These are phyloP conservation scores for Osedax fenrisi DNA, from an alignment of 2,888 invertebrate genomes.

Conservation along the genomic window DNA sequence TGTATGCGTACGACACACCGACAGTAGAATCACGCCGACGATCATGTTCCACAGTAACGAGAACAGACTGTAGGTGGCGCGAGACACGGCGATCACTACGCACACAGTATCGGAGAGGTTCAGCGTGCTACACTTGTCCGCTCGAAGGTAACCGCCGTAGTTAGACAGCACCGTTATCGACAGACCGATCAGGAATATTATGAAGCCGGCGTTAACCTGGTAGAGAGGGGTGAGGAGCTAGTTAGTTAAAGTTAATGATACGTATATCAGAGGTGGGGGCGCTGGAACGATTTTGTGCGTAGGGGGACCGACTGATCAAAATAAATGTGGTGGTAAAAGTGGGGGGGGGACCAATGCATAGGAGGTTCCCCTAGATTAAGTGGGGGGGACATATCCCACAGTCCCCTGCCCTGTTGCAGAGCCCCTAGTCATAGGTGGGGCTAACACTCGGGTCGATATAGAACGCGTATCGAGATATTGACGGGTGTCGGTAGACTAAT, in stretches of 20 bases:
- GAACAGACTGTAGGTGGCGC: conserved; percentile 44
- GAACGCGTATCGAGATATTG: too few species aligned
- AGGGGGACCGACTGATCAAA: too few species aligned
- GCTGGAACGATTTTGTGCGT: not conserved
- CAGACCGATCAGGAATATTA: conserved; percentile 40
- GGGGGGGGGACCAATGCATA: too few species aligned
- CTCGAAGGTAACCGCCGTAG: conserved; percentile 18
- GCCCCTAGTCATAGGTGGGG: too few species aligned
- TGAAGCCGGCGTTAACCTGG: conserved; percentile 39
- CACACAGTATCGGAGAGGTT: conserved; percentile 22
- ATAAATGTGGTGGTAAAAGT: too few species aligned
- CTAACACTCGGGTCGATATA: too few species aligned
- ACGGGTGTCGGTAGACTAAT: too few species aligned
- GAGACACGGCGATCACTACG: conserved; percentile 40
- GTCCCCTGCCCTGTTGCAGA: too few species aligned
- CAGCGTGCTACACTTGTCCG: conserved; percentile 16
- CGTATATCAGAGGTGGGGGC: not conserved
- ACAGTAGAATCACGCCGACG: conserved; percentile 48
- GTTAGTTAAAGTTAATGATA: not conserved
- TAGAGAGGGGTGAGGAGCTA: not conserved
- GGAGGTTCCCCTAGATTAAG: too few species aligned
- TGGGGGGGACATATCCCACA: too few species aligned
- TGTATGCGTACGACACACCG: conserved; percentile 52
- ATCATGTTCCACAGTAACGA: conserved; percentile 50
- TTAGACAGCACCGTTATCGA: conserved; percentile 39